Evolutionary conservation across 2,113 vertebrate species (phyloP).

Genomic region (Tor tambroides): DNA sequence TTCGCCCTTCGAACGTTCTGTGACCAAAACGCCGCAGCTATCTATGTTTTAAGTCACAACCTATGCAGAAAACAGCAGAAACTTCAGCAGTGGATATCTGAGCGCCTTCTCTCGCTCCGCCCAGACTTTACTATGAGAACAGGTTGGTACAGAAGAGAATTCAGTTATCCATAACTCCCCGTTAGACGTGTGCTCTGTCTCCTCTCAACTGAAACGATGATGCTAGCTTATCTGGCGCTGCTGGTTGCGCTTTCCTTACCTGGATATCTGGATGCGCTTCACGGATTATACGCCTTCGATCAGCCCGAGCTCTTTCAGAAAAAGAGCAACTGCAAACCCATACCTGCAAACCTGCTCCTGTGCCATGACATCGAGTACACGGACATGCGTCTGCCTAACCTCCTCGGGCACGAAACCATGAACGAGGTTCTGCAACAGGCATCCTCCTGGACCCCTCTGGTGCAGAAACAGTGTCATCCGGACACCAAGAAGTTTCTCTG

Average conservation of each 20-base stretch:
- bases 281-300: slow-evolving; percentile 86
- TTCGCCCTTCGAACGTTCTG: neutral
- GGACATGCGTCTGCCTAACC: slow-evolving; percentile 95
- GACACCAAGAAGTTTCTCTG: slow-evolving; percentile 99
- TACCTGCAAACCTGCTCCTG: slow-evolving; percentile 86
- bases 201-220: slow-evolving; percentile 58
- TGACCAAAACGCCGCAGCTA: neutral
- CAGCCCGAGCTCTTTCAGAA: slow-evolving; percentile 88
- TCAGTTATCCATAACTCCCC: neutral
- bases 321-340: slow-evolving; percentile 91
- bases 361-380: slow-evolving; percentile 95
- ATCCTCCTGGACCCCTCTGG: slow-evolving; percentile 94
- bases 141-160: slow-evolving; percentile 43
- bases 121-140: slow-evolving; percentile 66
- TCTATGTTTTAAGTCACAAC: neutral
- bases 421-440: slow-evolving; percentile 96
- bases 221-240: slow-evolving; percentile 50
- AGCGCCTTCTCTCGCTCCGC: slow-evolving; percentile 66
- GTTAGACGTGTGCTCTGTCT: neutral
- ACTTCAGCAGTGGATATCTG: slow-evolving; percentile 45
- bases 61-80: neutral
- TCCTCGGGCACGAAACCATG: slow-evolving; percentile 96
- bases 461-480: slow-evolving; percentile 94
- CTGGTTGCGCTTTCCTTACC: slow-evolving; percentile 32
- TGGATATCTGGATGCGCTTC: slow-evolving; percentile 72